Evolutionary conservation across 2,113 vertebrate genomes (phyloP), one percentile per base, ranked within the genome.

Genomic region (Tragulus kanchil): DNA sequence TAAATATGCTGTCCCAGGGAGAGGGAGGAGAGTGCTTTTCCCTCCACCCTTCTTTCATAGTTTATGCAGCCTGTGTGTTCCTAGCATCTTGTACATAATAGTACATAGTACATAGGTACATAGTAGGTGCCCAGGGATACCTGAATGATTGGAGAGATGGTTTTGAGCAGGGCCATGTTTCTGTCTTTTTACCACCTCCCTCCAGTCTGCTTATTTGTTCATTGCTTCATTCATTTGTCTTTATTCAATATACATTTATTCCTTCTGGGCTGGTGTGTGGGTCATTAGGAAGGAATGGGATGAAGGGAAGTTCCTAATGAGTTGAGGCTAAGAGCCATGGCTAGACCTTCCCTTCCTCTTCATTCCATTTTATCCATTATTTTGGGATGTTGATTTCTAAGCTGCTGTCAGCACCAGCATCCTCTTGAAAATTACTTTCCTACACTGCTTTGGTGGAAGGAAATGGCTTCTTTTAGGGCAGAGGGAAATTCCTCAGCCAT

Each of bases 241-340:
- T 93, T 56, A 69, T 95, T 89, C 64, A 93, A 54, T 42, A 83
- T 73, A 36, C 21, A 69, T 88, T 86, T 94, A n/a, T 92, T 91
- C 25, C 48, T 96, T 87, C 42, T 64, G 15, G 84, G 56, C 26
- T 91, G 50, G n/a, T 94, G 6, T 93, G 67, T 54, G 42, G 75
- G 17, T 45, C 48, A 71, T 2, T 85, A 67, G 26, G 73, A 94
- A 45, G 62, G 31, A 85, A 82, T 90, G 54, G 50, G 11, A 71
- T 71, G 36, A 95, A 95, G 52, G 56, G n/a, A 96, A 81, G 28
- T 87, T 96, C 67, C 73, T 21, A 48, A 54, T 96, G 90, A 92
- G 25, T 86, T 84, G 73, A 84, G 78, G 19, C 31, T 89, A 73
- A 58, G 71, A 85, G 42, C 4, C 75, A 92, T 84, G 79, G 61